Conservation (phyloP, 35 echinoderm and acorn worm genomes). For the Strongylocentrotus purpuratus region DNA sequence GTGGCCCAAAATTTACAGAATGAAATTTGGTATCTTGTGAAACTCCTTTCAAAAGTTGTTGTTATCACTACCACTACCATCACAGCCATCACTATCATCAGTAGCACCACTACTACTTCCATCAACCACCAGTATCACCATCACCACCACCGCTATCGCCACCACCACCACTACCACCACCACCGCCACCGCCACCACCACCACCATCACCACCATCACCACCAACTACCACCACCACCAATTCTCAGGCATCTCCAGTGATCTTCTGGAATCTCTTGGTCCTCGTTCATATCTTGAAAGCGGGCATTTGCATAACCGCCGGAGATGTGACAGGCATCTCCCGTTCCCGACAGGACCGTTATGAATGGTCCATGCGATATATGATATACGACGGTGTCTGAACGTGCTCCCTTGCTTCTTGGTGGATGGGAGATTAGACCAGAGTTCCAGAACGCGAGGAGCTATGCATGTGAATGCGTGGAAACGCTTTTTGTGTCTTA, state of each 20-base stretch:
- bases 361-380: neutral
- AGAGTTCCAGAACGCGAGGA: neutral
- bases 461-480: constrained; percentile 15
- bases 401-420: neutral
- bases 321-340: neutral
- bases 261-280: neutral
- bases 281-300: neutral
- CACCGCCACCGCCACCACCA: too few species aligned
- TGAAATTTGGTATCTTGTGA: too few species aligned
- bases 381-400: neutral
- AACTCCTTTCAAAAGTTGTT: too few species aligned
- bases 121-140: too few species aligned
- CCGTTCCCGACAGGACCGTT: neutral
- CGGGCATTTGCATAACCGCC: neutral
- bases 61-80: too few species aligned
- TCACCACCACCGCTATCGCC: too few species aligned
- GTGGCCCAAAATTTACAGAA: too few species aligned
- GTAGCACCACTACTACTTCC: too few species aligned
- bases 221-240: neutral
- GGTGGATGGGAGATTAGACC: neutral
- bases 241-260: neutral
- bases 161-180: too few species aligned
- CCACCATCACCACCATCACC: neutral
- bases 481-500: constrained; percentile 11
- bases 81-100: too few species aligned